phyloP scores from a whole-genome alignment of 2,888 invertebrate species.

The Azorinus chamasolen region DNA sequence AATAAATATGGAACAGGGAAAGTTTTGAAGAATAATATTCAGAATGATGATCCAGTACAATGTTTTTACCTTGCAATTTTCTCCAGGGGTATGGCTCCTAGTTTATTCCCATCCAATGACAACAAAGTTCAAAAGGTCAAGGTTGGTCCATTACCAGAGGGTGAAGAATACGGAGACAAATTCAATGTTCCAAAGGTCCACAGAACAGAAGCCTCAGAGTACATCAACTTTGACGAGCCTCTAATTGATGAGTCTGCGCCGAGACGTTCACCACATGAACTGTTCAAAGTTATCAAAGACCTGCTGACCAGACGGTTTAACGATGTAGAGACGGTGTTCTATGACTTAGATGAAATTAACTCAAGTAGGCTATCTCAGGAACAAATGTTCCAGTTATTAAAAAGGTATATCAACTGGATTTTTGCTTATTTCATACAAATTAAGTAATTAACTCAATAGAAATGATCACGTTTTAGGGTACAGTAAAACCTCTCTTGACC shows the following conservation, averaged over 20 bases:
- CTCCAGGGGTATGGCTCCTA: conserved; percentile 82
- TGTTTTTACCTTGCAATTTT: too few species aligned
- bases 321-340: conserved; percentile 82
- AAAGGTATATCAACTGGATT: too few species aligned
- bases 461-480: too few species aligned
- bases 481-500: too few species aligned
- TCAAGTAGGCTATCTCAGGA: conserved; percentile 84
- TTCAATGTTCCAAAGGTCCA: neutral
- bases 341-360: conserved; percentile 84
- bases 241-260: conserved; percentile 59
- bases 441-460: too few species aligned
- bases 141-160: conserved; percentile 61
- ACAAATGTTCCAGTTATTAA: conserved; percentile 84
- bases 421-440: too few species aligned
- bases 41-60: too few species aligned
- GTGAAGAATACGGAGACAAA: conserved; percentile 43
- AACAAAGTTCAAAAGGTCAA: conserved; percentile 26
- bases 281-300: conserved; percentile 80
- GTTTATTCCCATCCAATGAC: conserved; percentile 72
- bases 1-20: too few species aligned
- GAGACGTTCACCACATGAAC: conserved; percentile 69
- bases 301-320: conserved; percentile 78
- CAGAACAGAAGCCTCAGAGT: conserved; percentile 33
- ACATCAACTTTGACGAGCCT: conserved; percentile 56
- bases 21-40: too few species aligned